These are phyloP conservation scores for Gephyroberyx darwinii DNA, from an alignment of 2,797 vertebrate species.

Conservation along the genomic window DNA sequence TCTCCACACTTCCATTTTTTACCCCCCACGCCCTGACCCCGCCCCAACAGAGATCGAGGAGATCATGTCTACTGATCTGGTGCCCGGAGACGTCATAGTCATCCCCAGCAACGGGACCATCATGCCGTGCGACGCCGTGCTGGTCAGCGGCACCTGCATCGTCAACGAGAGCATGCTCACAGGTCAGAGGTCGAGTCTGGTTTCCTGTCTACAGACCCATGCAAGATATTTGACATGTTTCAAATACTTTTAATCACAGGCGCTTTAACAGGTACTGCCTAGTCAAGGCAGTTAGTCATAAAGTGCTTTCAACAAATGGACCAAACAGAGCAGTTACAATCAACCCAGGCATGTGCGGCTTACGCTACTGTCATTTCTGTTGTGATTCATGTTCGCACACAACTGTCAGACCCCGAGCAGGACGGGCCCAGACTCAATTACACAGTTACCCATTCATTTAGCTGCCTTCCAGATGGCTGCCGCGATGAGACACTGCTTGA, in stretches of 20 bases:
- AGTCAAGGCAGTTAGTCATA: background rate
- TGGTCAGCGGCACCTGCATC: constrained; percentile 96
- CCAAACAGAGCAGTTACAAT: no score
- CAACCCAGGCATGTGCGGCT: no score
- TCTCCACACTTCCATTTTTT: background rate
- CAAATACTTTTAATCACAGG: background rate
- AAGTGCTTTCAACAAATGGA: background rate
- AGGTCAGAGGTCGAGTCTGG: constrained; percentile 80
- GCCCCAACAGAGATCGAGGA: constrained; percentile 88
- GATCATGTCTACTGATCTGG: constrained; percentile 94
- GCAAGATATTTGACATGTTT: background rate
- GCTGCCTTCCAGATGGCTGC: constrained; percentile 34
- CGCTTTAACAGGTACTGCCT: background rate
- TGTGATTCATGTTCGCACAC: no score
- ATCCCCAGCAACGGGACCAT: constrained; percentile 96
- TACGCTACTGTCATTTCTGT: no score
- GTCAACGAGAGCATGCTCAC: constrained; percentile 99
- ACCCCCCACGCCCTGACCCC: no score
- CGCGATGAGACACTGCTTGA: constrained; percentile 20
- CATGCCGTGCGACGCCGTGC: constrained; percentile 97
- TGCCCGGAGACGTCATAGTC: constrained; percentile 93
- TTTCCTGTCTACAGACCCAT: background rate
- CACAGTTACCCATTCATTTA: constrained; percentile 35
- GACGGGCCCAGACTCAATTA: constrained; percentile 15
- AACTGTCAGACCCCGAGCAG: no score